These are phyloP conservation scores for Origma solitaria DNA, from an alignment of 2,113 vertebrate species.

Conservation along the genomic window DNA sequence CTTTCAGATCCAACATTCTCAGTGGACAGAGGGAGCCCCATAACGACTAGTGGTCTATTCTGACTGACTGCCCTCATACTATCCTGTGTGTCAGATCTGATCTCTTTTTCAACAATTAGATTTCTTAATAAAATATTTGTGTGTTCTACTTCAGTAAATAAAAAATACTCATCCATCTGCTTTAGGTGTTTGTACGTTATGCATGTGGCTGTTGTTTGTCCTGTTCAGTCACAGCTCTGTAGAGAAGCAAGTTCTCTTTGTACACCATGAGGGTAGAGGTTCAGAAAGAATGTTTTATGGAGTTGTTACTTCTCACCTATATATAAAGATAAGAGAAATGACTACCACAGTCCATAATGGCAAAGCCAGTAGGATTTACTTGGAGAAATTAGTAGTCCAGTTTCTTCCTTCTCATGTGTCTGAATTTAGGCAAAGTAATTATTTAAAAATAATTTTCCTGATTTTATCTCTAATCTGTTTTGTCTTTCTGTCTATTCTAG, in stretches of 20 bases:
- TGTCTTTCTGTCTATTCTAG: neutral
- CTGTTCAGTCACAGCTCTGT: neutral
- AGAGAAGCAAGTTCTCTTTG: neutral
- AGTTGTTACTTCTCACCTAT: neutral
- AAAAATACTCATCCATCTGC: neutral
- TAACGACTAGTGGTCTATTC: neutral
- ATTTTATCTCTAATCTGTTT: neutral
- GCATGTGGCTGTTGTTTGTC: rapidly evolving
- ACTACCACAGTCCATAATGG: neutral
- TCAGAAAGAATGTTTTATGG: neutral
- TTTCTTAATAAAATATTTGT: neutral
- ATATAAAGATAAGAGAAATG: neutral
- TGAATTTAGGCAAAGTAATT: neutral
- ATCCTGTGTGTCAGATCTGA: neutral
- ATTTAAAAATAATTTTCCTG: neutral
- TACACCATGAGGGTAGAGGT: neutral
- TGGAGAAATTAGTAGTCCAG: rapidly evolving
- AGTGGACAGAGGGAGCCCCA: neutral
- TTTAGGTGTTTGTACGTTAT: neutral
- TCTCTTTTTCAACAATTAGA: neutral
- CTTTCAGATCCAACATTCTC: neutral
- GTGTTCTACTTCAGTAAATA: neutral
- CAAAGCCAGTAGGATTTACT: neutral
- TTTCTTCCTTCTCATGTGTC: neutral
- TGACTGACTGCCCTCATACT: neutral